Percentiles rank a stretch among this genome's conserved stretches.
Conservation (phyloP, 2,888 invertebrate genomes). For the Epistrophe grossulariae region DNA sequence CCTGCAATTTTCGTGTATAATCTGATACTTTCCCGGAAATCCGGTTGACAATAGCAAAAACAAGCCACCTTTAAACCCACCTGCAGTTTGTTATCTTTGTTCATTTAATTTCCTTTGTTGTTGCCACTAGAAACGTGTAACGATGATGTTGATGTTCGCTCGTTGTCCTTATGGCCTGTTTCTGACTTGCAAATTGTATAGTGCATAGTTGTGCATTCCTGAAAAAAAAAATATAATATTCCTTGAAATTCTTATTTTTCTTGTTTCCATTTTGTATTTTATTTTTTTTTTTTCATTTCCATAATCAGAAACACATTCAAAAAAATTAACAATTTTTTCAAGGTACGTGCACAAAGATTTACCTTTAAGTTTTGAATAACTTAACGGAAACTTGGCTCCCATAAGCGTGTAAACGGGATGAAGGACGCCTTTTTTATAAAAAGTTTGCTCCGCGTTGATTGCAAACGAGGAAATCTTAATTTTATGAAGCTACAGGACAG, state of each 20-base stretch:
- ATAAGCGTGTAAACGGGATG: constrained; percentile 28
- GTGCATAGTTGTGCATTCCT: constrained; percentile 1
- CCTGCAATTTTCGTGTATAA: constrained; percentile 38
- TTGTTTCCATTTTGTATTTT: constrained; percentile 27
- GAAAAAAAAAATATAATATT: constrained; percentile 28
- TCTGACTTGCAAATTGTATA: constrained; percentile 7
- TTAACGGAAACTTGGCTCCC: constrained; percentile 46
- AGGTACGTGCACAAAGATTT: constrained; percentile 42
- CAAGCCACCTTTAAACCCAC: constrained; percentile 4
- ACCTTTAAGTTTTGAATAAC: constrained; percentile 61
- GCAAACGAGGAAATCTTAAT: constrained; percentile 67
- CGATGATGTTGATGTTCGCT: constrained; percentile 18
- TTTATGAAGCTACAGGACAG: constrained; percentile 43
- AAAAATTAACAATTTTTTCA: constrained; percentile 8
- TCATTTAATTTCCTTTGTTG: constrained; percentile 71
- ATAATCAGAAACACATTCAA: constrained; percentile 39
- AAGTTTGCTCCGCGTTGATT: constrained; percentile 33
- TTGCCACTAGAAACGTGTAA: constrained; percentile 37
- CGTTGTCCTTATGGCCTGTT: constrained; percentile 39
- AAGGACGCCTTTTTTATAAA: constrained; percentile 4
- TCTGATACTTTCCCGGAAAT: constrained; percentile 52
- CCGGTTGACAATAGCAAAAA: constrained; percentile 67
- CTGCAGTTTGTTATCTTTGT: constrained; percentile 61
- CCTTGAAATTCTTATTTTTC: constrained; percentile 18
- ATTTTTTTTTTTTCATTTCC: constrained; percentile 42